Base-by-base conservation (phyloP, 2,797 vertebrate species). In the Hephaestus fuliginosus region DNA sequence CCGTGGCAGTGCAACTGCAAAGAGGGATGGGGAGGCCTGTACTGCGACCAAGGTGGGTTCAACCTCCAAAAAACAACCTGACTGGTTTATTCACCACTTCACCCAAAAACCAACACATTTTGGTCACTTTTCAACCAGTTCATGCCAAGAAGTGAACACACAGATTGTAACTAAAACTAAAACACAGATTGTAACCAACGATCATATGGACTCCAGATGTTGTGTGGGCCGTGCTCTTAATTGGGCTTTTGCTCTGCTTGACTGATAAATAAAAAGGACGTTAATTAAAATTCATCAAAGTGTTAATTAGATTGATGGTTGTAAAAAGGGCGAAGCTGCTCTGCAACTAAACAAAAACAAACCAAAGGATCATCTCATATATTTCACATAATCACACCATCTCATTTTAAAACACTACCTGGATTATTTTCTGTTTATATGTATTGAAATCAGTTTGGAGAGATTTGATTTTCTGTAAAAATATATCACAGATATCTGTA, bases 21-120 rank as follows among this genome's bases (percentile, higher is more conserved):
- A 78, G 96, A 97, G 70, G 96, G 96, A 20, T 97, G 96, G 96
- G 96, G 96, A 0, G 96, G 96, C 4, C 95, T 97, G 66, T 96
- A 95, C 91, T 97, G 96, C 44, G 83, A 96, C 93, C 92, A 96
- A 93, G 93, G 93, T 94, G 72, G 55, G 89, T 81, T 14, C n/a
- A 7, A 1, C 6, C 36, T 15, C 18, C 25, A 25, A 1, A 8
- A 0, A 61, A 8, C 51, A 0, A 0, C 22, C n/a, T 7, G 20
- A 25, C 5, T 18, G 8, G 7, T 22, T 15, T 4, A 18, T 10
- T 6, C 3, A 4, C 33, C 5, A 2, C n/a, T 2, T 15, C 33
- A 8, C 6, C 5, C 20, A 36, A 22, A 30, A 7, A 48, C 12
- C n/a, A 58, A n/a, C 18, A 22, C 2, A 8, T 15, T 28, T 5